Evolutionary conservation across 2,113 vertebrate species (phyloP).

Genomic region (Albula glossodonta): DNA sequence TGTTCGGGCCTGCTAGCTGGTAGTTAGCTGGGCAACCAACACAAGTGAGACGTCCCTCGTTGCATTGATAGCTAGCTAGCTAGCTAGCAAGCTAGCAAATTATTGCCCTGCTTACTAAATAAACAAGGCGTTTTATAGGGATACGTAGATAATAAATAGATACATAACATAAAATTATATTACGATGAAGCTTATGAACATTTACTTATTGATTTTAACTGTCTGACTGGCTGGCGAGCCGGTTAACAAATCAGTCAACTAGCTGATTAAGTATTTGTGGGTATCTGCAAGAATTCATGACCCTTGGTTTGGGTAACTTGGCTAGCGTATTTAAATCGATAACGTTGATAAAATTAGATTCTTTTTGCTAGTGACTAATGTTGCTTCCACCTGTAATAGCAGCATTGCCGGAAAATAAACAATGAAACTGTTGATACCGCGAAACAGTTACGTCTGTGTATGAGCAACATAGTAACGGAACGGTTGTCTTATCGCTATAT

Average conservation of each 20-base stretch:
- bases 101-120: not conserved
- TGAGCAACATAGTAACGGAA: too few relatives aligned
- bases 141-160: not conserved
- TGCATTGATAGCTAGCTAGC: slow-evolving; percentile 6
- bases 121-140: not conserved
- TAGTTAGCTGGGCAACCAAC: not conserved
- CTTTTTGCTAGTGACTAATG: not conserved
- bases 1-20: slow-evolving; percentile 25
- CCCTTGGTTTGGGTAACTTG: not conserved
- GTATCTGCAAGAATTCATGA: not conserved
- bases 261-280: not conserved
- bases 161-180: not conserved
- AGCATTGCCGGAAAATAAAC: not conserved
- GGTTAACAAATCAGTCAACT: not conserved
- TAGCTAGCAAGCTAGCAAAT: not conserved
- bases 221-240: not conserved
- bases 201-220: not conserved
- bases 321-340: not conserved
- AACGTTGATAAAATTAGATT: not conserved
- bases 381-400: not conserved
- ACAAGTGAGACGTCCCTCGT: not conserved
- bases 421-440: too few relatives aligned
- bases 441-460: too few relatives aligned
- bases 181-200: not conserved
- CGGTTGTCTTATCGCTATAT: too few relatives aligned